Percentiles rank a stretch among this genome's conserved stretches.
Conservation (phyloP, 2,113 vertebrate genomes). For the Oryzias celebensis region DNA sequence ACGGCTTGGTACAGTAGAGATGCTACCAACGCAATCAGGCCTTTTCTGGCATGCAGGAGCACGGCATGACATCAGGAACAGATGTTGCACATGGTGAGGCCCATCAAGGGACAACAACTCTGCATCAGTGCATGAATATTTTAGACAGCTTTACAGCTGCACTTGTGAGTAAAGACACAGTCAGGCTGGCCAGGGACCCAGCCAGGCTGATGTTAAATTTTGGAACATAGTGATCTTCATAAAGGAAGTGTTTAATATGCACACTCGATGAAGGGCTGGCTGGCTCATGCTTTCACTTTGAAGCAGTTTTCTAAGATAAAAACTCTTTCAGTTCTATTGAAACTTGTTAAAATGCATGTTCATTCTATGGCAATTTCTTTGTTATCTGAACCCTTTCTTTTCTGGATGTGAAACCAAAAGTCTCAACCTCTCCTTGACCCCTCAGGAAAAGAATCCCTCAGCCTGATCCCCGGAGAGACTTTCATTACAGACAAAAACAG, state of each 20-base stretch:
- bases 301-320: conserved; percentile 16
- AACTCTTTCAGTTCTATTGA: neutral
- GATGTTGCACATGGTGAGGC: conserved; percentile 74
- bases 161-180: conserved; percentile 64
- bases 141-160: conserved; percentile 70
- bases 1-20: conserved; percentile 41
- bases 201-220: conserved; percentile 54
- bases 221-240: conserved; percentile 19
- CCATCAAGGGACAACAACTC: conserved; percentile 70
- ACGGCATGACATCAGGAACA: conserved; percentile 73
- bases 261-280: conserved; percentile 27
- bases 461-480: conserved; percentile 68
- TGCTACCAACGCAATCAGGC: conserved; percentile 57
- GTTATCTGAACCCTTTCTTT: conserved; percentile 65
- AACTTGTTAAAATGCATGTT: neutral
- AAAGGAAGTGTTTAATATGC: conserved; percentile 12
- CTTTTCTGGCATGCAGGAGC: conserved; percentile 65
- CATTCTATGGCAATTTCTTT: conserved; percentile 51
- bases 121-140: conserved; percentile 75
- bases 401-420: conserved; percentile 63
- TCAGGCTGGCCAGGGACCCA: conserved; percentile 47
- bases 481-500: conserved; percentile 72
- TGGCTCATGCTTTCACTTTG: neutral
- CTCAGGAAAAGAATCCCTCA: conserved; percentile 66
- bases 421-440: conserved; percentile 74